Evolutionary conservation across 64 coral and sea anemone genomes (phyloP), one percentile per base, ranked within the genome.

Genomic region (Anthopleura sola): DNA sequence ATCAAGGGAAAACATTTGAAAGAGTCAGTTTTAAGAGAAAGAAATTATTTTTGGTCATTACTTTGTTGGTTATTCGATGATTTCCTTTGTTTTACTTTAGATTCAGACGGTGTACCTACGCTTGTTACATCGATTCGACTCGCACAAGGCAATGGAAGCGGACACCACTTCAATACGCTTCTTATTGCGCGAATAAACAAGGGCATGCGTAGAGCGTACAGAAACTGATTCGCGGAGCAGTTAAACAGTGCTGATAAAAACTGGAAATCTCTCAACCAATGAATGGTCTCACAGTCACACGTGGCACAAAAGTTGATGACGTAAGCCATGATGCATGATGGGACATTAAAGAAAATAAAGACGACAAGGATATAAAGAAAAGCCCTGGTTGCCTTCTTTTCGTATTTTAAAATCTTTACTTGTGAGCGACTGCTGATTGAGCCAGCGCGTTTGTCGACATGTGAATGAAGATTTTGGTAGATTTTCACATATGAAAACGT

Each of bases 231-330:
- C 23, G 56, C 54, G 1, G 92, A 49, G 10, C 83, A 90, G 44
- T 90, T 94, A 0, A 90, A 37, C 17, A 94, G 78, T 0, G 87
- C 68, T 2, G 86, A 19, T 19, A 94, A 48, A 21, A 81, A 90
- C 53, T 94, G 92, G 21, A 90, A 80, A 75, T 94, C 92, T 39
- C 92, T 86, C 58, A 86, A 55, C 87, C 87, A 89, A 58, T 94
- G 87, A 60, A 94, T 94, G 8, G 80, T 15, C 13, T 75, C 84
- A 29, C 92, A 94, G 17, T 84, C 85, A 50, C 92, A 94, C 29
- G 66, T 86, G 78, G 37, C 26, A 26, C 92, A 94, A 20, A 94
- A 83, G 49, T 94, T 94, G 19, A 90, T 87, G 26, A 90, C 78
- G 48, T 94, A 94, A 18, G 68, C 86, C 83, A 90, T 68, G 26